Evolutionary conservation across 35 echinoderm and acorn worm species (phyloP), one percentile per base, ranked within the genome.

Genomic region (Lytechinus pictus): DNA sequence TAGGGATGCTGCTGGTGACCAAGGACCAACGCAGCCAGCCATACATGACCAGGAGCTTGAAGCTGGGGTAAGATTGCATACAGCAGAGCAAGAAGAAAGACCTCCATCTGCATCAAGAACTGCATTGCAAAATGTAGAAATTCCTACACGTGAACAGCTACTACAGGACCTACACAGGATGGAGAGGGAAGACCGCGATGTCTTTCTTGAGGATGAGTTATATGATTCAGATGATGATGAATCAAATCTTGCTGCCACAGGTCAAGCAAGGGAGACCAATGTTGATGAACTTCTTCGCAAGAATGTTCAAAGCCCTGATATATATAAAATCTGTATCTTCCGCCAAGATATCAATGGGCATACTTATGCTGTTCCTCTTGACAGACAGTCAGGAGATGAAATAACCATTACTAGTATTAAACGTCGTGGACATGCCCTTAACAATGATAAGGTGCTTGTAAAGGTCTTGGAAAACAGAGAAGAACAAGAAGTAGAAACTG

Each of bases 191-290:
- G 96, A 86, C 28, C 60, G 87, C 27, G 94, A 96, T 9, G 92
- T 54, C 53, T 92, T 95, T 10, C 56, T 97, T 52, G 53, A 94
- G 9, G 54, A 56, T 92, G 94, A 95, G 92, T 88, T 87, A 28
- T 79, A 54, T 29, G 97, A 97, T 95, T 97, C 98, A 53, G 98
- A 99, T 91, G 94, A 94, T 56, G 98, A 95, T 56, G 94, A 97
- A 28, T 33, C 55, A 10, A 51, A 44, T 5, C 61, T 95, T 27
- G 87, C 89, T n/a, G 8, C 66, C 5, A 24, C 66, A 53, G 92
- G 53, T 13, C 24, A 61, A 12, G 8, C 57, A 11, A 71, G 97
- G 54, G 86, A 86, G n/a, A 66, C 21, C 89, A 71, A 87, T 27
- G 54, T 54, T 14, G 95, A 99, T 52, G 54, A 99, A 54, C 86